Base-by-base conservation (phyloP, 2,888 invertebrate species). In the Xanthia icteritia region DNA sequence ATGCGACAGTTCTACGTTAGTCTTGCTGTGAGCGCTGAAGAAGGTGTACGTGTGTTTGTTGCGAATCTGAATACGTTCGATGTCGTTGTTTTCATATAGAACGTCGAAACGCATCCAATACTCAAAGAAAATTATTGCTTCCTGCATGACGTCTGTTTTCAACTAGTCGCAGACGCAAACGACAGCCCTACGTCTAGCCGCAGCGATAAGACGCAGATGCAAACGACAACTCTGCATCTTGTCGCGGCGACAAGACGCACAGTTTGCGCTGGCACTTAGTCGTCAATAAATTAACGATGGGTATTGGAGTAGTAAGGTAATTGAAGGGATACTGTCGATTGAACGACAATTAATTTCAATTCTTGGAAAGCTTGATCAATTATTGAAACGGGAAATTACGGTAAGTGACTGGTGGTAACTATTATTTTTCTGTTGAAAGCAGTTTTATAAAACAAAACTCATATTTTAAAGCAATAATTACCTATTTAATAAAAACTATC, bases 211-310 rank as follows among this genome's bases (percentile, higher is more conserved):
- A 20, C 9, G n/a, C 27, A 48, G 31, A 31, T 61, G 61, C 31
- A 61, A 31, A 39, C 9, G 27, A 61, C 20, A 20, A 31, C 36
- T 23, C 13, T 54, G 23, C 9, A 2, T n/a, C 17, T 17, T 6
- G 17, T 5, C 4, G 1, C n/a, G 11, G n/a, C 6, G 4, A 66
- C 13, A 8, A 66, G 42, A 20, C 9, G n/a, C 27, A 48, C 31
- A 15, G 48, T 48, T 48, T 31, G 48, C 2, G 48, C 15, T 67
- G 27, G 2, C 15, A 48, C 23, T 31, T 51, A 23, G 23, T 17
- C 36, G 31, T 61, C 17, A 75, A 51, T 75, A 75, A 75, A 31
- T 75, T 1, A 75, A 75, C 17, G 8, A 51, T 17, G 17, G 27
- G 6, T 31, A 27, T 75, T 51, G 31, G n/a, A 1, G 20, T 20